Base-by-base conservation (phyloP, 2,888 invertebrate genomes). In the Drosophila monieri region DNA sequence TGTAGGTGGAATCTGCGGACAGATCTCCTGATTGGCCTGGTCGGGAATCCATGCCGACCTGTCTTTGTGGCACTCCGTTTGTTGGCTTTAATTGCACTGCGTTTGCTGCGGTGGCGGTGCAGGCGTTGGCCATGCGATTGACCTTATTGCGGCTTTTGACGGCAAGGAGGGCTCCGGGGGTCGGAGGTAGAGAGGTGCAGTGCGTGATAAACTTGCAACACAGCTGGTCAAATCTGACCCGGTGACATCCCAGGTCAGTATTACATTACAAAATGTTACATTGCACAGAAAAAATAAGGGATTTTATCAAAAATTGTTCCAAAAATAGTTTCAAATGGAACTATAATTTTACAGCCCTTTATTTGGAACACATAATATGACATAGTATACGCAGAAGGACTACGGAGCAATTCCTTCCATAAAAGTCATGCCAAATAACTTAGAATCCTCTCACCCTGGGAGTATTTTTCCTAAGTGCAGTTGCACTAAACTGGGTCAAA, bases 1-100 rank as follows among this genome's bases (percentile, higher is more conserved):
- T 14, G 39, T 37, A 12, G 67, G 73, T 35, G 62, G 65, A 51
- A 52, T 27, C 54, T 44, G 35, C 32, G 66, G 70, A 41, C 12
- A 23, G 15, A 8, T 8, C 30, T 39, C 77, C 64, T 80, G 87
- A 80, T 80, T 88, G 88, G 84, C 52, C 46, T 21, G 85, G 61
- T 60, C 37, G 57, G 54, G 49, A 69, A 71, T 68, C 66, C 41
- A 74, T 51, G 56, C 14, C 14, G 54, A 51, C 39, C 53, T 39
- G 53, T 62, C 49, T 39, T 58, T 71, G 79, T 59, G 78, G 66
- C 49, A 30, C 62, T 61, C 48, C 58, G 55, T 72, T 87, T 85
- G 83, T 66, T 73, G 80, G 64, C 80, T 85, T 85, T 83, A 79
- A 80, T 80, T 79, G 80, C 48, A 51, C 69, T 65, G 65, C 65